Percentiles rank a stretch among this genome's conserved stretches.
phyloP scores from a whole-genome alignment of 2,888 invertebrate species.

The Diplazon laetatorius region DNA sequence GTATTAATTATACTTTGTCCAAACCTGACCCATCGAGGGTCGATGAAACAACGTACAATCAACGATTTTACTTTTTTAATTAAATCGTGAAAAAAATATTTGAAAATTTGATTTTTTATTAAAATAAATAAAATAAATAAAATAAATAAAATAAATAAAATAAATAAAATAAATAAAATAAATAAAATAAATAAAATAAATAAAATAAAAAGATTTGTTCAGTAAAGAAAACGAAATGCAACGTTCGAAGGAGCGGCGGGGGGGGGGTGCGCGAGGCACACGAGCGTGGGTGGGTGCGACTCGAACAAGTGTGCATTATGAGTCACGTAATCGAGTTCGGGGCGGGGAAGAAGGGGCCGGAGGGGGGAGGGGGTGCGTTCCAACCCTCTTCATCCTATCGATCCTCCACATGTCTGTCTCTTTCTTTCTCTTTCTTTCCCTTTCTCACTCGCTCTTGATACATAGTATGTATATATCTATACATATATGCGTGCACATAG shows the following conservation, averaged over 20 bases:
- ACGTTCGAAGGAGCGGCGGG: constrained; percentile 31
- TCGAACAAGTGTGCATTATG: constrained; percentile 76
- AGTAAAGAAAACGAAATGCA: constrained; percentile 60
- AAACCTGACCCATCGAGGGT: too few species aligned
- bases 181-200: constrained; percentile 19
- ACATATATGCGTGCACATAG: background rate
- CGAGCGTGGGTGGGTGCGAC: constrained; percentile 59
- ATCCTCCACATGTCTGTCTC: constrained; percentile 69
- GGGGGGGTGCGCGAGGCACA: constrained; percentile 22
- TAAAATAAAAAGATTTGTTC: constrained; percentile 42
- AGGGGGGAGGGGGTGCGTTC: constrained; percentile 51
- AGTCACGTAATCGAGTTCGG: constrained; percentile 77
- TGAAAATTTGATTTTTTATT: too few species aligned
- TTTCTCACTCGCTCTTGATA: too few species aligned
- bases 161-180: too few species aligned
- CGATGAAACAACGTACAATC: too few species aligned
- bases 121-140: too few species aligned
- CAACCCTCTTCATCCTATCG: constrained; percentile 73
- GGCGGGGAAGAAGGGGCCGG: constrained; percentile 48
- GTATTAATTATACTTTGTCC: too few species aligned
- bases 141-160: too few species aligned
- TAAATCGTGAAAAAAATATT: too few species aligned
- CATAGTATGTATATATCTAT: too few species aligned
- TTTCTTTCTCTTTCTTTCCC: too few species aligned
- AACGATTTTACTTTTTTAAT: too few species aligned